Evolutionary conservation across 2,797 vertebrate species (phyloP).

Genomic region (Adrianichthys oophorus): DNA sequence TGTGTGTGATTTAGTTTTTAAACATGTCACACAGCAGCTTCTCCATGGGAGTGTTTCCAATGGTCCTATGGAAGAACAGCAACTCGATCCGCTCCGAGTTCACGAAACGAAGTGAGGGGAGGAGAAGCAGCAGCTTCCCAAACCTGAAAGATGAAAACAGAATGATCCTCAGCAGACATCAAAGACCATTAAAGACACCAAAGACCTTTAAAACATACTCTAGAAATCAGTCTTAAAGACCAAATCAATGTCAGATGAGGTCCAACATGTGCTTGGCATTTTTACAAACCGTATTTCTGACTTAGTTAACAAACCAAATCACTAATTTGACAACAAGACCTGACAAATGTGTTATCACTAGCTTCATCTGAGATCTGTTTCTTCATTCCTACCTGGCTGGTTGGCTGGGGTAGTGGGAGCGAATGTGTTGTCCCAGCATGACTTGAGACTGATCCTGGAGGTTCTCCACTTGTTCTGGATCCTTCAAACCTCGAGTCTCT

Average conservation of each 20-base stretch:
- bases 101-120: conserved; percentile 90
- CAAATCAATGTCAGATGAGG: too few relatives aligned
- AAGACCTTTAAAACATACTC: too few relatives aligned
- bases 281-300: too few relatives aligned
- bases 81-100: conserved; percentile 91
- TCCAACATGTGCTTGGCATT: too few relatives aligned
- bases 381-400: conserved; percentile 83
- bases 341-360: too few relatives aligned
- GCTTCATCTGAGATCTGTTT: too few relatives aligned
- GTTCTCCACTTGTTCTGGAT: conserved; percentile 95
- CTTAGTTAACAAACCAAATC: too few relatives aligned
- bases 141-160: conserved; percentile 75
- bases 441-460: conserved; percentile 97
- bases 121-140: conserved; percentile 91
- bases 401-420: conserved; percentile 89
- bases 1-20: conserved; percentile 81
- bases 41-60: conserved; percentile 98
- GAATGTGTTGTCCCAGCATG: conserved; percentile 95
- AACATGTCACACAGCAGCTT: conserved; percentile 98
- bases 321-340: too few relatives aligned
- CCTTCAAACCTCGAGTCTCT: conserved; percentile 95
- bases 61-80: conserved; percentile 96
- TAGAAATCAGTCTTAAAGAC: too few relatives aligned
- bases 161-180: background rate
- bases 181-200: background rate